Percentiles rank a stretch among this genome's conserved stretches.
Evolutionary conservation across 1,140 invertebrate species (phyloP).

Genomic region (Heliconius hermathena): DNA sequence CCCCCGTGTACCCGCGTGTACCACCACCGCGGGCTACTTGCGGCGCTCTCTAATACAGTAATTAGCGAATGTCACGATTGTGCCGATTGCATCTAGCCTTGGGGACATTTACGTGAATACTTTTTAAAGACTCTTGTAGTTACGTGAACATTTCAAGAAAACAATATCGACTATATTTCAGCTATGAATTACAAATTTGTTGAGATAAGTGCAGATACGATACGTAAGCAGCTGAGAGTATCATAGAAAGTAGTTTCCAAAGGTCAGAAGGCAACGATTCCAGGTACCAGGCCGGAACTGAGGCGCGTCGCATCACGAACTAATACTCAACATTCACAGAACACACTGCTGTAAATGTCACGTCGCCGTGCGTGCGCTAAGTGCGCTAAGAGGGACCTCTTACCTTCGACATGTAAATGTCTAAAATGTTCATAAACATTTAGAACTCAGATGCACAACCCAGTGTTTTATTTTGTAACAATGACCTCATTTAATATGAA

Average conservation of each 20-base stretch:
- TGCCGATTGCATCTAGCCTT: neutral
- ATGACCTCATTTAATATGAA: neutral
- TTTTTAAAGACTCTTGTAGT: neutral
- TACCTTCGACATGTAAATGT: neutral
- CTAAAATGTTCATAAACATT: neutral
- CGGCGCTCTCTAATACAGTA: neutral
- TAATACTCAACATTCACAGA: neutral
- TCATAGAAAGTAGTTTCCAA: neutral
- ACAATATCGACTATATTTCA: neutral
- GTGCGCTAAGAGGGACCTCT: neutral
- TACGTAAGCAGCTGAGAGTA: neutral
- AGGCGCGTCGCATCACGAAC: neutral
- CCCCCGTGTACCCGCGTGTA: neutral
- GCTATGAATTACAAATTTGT: neutral
- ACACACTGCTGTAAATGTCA: neutral
- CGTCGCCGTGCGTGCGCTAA: neutral
- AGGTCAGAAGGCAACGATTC: neutral
- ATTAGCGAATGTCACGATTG: slow-evolving; percentile 2
- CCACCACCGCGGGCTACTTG: neutral
- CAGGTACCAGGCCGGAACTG: neutral
- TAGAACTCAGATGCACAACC: neutral
- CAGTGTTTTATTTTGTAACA: neutral
- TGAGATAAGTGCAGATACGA: neutral
- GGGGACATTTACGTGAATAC: neutral
- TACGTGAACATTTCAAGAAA: neutral